Conservation (phyloP, 1,140 invertebrate species). For the Hycleus phaleratus region DNA sequence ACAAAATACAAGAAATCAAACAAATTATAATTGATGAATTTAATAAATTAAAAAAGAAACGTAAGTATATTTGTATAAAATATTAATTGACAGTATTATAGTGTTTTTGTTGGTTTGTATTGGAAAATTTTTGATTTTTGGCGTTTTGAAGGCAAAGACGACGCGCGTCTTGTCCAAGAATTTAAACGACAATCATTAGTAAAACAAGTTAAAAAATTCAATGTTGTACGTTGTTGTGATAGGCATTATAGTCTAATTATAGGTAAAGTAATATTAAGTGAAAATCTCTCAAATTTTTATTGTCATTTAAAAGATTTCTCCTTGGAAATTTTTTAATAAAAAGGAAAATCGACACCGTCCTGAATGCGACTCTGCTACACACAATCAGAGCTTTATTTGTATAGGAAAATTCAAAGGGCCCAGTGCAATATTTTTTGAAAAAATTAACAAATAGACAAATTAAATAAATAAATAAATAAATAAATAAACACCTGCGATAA, state of each 20-base stretch:
- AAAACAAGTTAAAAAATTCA: constrained; percentile 18
- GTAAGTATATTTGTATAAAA: constrained; percentile 27
- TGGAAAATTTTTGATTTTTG: constrained; percentile 14
- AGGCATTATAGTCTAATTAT: not conserved
- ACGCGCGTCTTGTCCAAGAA: constrained; percentile 41
- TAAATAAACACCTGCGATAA: not conserved
- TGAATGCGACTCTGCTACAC: constrained; percentile 12
- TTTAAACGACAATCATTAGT: constrained; percentile 39
- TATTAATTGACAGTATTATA: not conserved
- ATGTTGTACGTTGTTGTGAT: constrained; percentile 15
- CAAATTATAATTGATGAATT: too few species aligned
- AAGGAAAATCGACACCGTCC: constrained; percentile 15
- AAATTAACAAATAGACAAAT: not conserved
- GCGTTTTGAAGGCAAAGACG: constrained; percentile 40
- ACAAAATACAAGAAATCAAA: constrained; percentile 14
- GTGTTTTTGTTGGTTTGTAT: constrained; percentile 8
- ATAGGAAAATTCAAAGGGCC: constrained; percentile 17
- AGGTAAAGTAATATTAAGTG: too few species aligned
- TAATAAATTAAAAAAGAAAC: too few species aligned
- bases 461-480: too few species aligned
- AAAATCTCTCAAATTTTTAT: too few species aligned
- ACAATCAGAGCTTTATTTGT: constrained; percentile 14
- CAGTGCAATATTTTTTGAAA: constrained; percentile 25
- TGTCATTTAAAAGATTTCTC: too few species aligned
- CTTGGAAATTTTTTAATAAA: too few species aligned